phyloP scores from a whole-genome alignment of 2,797 vertebrate genomes.

The Tenualosa thibaudeaui region DNA sequence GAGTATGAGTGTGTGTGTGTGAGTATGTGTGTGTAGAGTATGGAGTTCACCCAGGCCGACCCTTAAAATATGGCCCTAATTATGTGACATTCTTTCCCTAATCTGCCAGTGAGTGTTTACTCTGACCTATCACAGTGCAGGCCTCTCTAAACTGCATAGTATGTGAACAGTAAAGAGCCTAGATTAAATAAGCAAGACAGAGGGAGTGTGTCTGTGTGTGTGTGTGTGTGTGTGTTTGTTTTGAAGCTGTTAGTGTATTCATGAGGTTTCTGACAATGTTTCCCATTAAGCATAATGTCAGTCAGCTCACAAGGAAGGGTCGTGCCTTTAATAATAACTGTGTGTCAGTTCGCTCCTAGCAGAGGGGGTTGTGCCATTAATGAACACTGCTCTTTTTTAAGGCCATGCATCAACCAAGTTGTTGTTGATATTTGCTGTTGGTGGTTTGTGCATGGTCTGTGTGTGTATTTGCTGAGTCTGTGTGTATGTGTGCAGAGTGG shows the following conservation, averaged over 20 bases:
- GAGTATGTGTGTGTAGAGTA: no score
- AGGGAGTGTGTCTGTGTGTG: constrained; percentile 15
- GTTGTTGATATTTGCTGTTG: neutral
- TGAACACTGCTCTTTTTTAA: constrained; percentile 8
- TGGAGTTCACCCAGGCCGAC: neutral
- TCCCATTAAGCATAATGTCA: no score
- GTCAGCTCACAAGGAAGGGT: no score
- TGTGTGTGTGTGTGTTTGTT: constrained; percentile 34
- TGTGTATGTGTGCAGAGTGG: constrained; percentile 30
- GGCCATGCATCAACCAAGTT: constrained; percentile 2
- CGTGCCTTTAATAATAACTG: no score
- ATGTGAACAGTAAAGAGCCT: neutral
- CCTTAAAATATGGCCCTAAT: neutral
- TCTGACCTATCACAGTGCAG: neutral
- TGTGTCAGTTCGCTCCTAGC: neutral
- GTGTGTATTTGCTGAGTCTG: constrained; percentile 24
- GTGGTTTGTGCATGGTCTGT: constrained; percentile 39
- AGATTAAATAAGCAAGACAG: neutral
- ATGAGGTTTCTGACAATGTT: constrained; percentile 21
- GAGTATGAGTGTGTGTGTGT: no score
- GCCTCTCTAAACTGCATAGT: neutral
- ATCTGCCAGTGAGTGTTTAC: neutral
- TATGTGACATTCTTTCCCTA: neutral
- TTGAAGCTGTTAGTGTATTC: constrained; percentile 17
- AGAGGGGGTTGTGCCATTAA: neutral